These are phyloP conservation scores for Peromyscus polionotus DNA, from an alignment of 2,113 vertebrate genomes.

Conservation along the genomic window DNA sequence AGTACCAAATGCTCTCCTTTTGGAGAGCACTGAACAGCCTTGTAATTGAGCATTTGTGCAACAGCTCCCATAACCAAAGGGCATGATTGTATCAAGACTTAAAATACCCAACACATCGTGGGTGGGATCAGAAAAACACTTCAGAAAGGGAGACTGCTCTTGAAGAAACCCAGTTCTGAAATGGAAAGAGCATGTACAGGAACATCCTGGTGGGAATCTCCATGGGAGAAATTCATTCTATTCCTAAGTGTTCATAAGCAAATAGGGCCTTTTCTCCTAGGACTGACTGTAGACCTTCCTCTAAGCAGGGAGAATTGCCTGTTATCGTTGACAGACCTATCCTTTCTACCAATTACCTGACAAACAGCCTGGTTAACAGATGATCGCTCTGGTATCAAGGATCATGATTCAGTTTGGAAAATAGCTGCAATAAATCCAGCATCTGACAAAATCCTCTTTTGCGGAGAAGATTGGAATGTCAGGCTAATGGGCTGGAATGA, in stretches of 20 bases:
- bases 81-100: background rate
- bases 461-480: background rate
- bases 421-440: background rate
- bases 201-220: background rate
- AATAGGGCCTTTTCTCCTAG: background rate
- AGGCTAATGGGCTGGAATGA: background rate
- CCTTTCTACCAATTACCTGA: background rate
- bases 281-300: background rate
- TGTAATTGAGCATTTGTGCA: background rate
- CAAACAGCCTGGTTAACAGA: background rate
- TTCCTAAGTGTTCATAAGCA: background rate
- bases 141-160: background rate
- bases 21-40: background rate
- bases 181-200: background rate
- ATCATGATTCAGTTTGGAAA: background rate
- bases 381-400: background rate
- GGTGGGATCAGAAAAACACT: background rate
- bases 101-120: background rate
- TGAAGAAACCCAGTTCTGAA: background rate
- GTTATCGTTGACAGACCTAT: background rate
- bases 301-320: background rate
- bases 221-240: background rate
- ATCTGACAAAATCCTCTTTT: background rate
- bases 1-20: background rate
- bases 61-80: background rate